Evolutionary conservation across 2,888 invertebrate species (phyloP), one percentile per base, ranked within the genome.

Genomic region (Taphrorychus bicolor): DNA sequence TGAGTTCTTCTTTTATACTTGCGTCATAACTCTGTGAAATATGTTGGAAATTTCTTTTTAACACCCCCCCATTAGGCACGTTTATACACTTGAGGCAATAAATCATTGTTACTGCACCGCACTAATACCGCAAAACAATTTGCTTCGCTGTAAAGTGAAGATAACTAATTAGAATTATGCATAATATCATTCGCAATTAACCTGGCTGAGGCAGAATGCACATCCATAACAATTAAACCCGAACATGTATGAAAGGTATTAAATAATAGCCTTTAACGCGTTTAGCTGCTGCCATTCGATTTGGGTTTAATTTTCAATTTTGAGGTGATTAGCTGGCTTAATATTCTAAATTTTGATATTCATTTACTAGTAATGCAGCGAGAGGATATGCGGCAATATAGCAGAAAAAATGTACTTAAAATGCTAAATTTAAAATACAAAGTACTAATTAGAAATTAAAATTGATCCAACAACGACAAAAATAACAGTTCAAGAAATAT

Each of bases 161-260:
- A 64, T 59, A 59, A 59, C 64, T 59, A 64, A 64, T 64, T 64
- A 64, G 56, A 64, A 45, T 64, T 59, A 58, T 64, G 59, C 64
- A 53, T 58, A 64, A 64, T 64, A 64, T 59, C 59, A 59, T 52
- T 58, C 53, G 64, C 53, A 52, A 64, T 64, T 64, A 64, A 63
- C 63, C 63, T 49, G 49, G 23, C 49, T 56, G 11, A 18, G 40
- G 59, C 64, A 24, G 32, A 57, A 11, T 57, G 63, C 63, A 59
- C 64, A 64, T 64, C 64, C 64, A 49, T 59, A 59, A 59, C 59
- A 64, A 64, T 64, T 64, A 64, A 64, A 57, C 59, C 32, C 32
- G 32, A 62, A 62, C n/a, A 62, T 62, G 48, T 62, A 62, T 54
- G 61, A 62, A n/a, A 62, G 61, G 61, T 62, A 62, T 62, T 62